Base-by-base conservation (phyloP, 2,113 vertebrate genomes). In the Passerina amoena region DNA sequence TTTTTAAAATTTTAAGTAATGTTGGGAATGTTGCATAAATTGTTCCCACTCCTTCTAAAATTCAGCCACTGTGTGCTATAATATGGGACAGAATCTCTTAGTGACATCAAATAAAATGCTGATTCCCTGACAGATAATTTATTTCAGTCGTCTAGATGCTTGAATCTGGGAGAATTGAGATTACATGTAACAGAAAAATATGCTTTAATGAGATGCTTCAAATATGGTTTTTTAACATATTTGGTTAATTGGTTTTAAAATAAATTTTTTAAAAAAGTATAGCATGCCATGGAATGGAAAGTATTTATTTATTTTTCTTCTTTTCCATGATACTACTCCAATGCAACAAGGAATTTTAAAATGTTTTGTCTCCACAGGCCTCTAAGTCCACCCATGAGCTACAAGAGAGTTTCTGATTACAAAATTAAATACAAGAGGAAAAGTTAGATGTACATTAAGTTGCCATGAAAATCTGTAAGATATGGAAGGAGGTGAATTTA, bases 361-460 rank as follows among this genome's bases (percentile, higher is more conserved):
- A 56, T 6, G 0, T 33, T 33, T 50, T 51, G 13, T 65, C 53
- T 81, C 17, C 4, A 51, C 8, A 16, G 60, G 24, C 37, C 31
- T 66, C 31, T 65, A 57, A 65, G n/a, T 53, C n/a, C 54, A 51
- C 4, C 16, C 5, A 20, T 54, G 38, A 21, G 37, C 68, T 90
- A 80, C 37, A 90, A 94, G 86, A 85, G 64, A 72, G 37, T 88
- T 97, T 96, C 94, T 98, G 97, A 94, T 50, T 33, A 95, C n/a
- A 96, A 94, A 94, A 78, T 69, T 3, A 65, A 87, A 88, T 33
- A 40, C 4, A 80, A 76, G 79, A 59, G 5, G 6, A 65, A 37
- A 73, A 75, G 20, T 50, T 5, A 82, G 15, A 57, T 48, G 6
- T 78, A 57, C 4, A 51, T 38, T 76, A 90, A 71, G 10, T 72